Conservation (phyloP, 64 coral and sea anemone genomes). For the Porites lutea region DNA sequence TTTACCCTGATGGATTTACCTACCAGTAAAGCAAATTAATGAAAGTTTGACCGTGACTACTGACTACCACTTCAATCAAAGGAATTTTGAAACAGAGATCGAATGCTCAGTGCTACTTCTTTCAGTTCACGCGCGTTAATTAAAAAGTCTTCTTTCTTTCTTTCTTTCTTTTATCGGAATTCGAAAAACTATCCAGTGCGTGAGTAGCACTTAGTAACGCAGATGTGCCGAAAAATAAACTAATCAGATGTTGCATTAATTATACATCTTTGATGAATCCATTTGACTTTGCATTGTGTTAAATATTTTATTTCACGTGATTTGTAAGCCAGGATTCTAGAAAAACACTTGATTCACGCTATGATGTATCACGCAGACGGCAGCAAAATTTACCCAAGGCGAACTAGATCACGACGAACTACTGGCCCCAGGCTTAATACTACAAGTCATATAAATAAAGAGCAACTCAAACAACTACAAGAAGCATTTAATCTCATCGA, state of each 20-base stretch:
- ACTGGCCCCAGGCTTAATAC: background rate
- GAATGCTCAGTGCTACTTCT: no score
- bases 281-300: background rate
- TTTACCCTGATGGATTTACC: no score
- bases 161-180: no score
- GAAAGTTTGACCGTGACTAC: no score
- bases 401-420: conserved; percentile 2
- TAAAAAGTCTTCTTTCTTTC: no score
- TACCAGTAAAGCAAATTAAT: no score
- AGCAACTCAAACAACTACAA: conserved; percentile 39
- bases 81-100: no score
- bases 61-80: no score
- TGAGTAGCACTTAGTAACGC: background rate
- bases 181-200: background rate
- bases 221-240: conserved; percentile 1
- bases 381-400: background rate
- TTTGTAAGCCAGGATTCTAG: background rate
- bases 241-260: background rate
- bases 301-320: conserved; percentile 50
- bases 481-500: conserved; percentile 75
- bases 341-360: background rate
- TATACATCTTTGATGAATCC: background rate
- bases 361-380: conserved; percentile 27
- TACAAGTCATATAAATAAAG: conserved; percentile 9
- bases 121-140: no score